A percentile compares a stretch with the other conserved stretches of the same genome.
Evolutionary conservation across 1,140 invertebrate genomes (phyloP).

Genomic region (Bombus confusus): DNA sequence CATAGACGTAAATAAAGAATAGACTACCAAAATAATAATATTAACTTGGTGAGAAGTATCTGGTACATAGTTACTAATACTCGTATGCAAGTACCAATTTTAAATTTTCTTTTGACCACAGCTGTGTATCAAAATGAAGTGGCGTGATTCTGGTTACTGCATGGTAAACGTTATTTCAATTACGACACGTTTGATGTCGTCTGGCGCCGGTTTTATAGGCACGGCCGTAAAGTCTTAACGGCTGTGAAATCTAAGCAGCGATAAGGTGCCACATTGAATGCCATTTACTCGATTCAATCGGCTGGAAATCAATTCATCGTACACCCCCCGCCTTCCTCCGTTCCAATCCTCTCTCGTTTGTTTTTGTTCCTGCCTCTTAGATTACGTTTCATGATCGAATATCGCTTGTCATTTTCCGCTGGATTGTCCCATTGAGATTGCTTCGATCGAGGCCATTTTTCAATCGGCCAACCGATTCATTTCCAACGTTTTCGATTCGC

Average conservation of each 20-base stretch:
- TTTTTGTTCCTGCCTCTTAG: not conserved
- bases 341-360: not conserved
- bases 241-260: constrained; percentile 62
- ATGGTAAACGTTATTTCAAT: constrained; percentile 63
- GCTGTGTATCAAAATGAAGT: not conserved
- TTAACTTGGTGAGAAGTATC: no score
- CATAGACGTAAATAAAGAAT: no score
- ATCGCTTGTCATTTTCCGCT: constrained; percentile 23
- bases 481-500: not conserved
- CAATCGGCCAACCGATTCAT: not conserved
- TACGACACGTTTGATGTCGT: constrained; percentile 65
- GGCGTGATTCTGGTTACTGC: constrained; percentile 50
- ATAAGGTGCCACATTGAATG: constrained; percentile 55
- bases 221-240: constrained; percentile 61
- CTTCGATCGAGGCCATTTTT: not conserved
- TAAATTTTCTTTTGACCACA: not conserved
- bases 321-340: not conserved
- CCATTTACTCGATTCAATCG: constrained; percentile 60
- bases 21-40: no score
- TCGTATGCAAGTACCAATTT: no score
- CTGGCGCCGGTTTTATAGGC: constrained; percentile 59
- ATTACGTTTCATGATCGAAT: constrained; percentile 3
- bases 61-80: no score
- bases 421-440: constrained; percentile 6
- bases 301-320: constrained; percentile 62